phyloP scores from a whole-genome alignment of 2,797 vertebrate species.

The Discoglossus pictus region DNA sequence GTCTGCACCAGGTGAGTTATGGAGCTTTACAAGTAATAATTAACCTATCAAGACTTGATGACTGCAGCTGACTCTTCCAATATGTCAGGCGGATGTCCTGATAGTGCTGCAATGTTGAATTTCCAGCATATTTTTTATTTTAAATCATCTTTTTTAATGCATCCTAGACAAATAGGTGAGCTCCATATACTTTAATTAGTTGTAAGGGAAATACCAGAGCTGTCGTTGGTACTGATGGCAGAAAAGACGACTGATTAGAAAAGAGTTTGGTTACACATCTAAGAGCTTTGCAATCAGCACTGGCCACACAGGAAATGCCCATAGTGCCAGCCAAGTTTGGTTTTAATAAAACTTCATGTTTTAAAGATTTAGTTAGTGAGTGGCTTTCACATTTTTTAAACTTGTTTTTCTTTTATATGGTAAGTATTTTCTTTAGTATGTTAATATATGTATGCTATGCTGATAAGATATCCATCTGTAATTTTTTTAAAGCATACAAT shows the following conservation, averaged over 20 bases:
- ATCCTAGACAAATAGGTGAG: no score
- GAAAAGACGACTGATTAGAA: conserved; percentile 1
- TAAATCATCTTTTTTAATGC: no score
- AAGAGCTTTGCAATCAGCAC: conserved; percentile 6
- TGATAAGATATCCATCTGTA: conserved; percentile 6
- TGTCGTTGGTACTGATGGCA: neutral
- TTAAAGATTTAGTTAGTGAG: neutral
- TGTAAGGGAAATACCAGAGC: conserved; percentile 1
- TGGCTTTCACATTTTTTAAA: neutral
- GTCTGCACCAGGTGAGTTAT: no score
- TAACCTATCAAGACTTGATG: no score
- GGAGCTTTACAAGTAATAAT: no score
- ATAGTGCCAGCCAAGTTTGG: neutral
- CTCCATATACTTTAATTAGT: no score
- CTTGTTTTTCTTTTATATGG: neutral
- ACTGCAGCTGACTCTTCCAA: no score
- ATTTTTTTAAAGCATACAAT: neutral
- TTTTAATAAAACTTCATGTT: conserved; percentile 22
- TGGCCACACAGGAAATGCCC: neutral
- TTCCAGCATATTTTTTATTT: no score
- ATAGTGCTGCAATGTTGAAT: no score
- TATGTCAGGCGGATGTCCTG: no score
- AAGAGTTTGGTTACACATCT: neutral
- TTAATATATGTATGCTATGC: conserved; percentile 1
- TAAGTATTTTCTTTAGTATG: conserved; percentile 21